Conservation (phyloP, 2,888 invertebrate genomes). For the Sthenelais limicola region DNA sequence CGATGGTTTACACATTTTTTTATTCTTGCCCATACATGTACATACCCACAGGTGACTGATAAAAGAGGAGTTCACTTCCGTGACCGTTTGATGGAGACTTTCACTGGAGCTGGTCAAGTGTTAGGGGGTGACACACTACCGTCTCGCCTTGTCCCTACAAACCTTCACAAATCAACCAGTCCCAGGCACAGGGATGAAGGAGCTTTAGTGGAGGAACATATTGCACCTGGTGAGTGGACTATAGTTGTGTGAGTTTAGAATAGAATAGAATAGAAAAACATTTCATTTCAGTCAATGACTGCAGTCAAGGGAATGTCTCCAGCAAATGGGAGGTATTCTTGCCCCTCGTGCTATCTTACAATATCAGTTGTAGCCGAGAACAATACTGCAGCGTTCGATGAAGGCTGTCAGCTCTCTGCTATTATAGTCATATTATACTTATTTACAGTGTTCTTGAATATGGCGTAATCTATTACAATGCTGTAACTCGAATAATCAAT, state of each 20-base stretch:
- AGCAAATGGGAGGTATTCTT: too few relatives aligned
- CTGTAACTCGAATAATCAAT: too few relatives aligned
- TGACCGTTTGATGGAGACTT: slow-evolving; percentile 54
- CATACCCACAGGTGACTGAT: slow-evolving; percentile 61
- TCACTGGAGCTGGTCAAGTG: slow-evolving; percentile 64
- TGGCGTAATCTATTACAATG: too few relatives aligned
- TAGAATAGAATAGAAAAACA: neutral
- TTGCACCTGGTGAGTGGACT: neutral
- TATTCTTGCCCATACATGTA: neutral
- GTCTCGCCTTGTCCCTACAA: slow-evolving; percentile 64
- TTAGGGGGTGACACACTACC: slow-evolving; percentile 66
- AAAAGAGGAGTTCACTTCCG: slow-evolving; percentile 62
- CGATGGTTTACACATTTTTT: neutral
- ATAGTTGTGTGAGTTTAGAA: neutral
- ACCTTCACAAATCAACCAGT: slow-evolving; percentile 44
- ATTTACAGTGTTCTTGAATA: too few relatives aligned
- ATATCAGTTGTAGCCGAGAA: too few relatives aligned
- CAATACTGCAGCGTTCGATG: too few relatives aligned
- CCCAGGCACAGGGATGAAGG: too few relatives aligned
- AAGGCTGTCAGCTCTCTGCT: too few relatives aligned
- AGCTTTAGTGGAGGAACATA: slow-evolving; percentile 18
- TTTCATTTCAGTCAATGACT: too few relatives aligned
- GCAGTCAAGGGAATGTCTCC: too few relatives aligned
- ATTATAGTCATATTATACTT: too few relatives aligned
- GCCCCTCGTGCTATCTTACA: too few relatives aligned